Base-by-base conservation (phyloP, 2,888 invertebrate species). In the Apantesis nais region DNA sequence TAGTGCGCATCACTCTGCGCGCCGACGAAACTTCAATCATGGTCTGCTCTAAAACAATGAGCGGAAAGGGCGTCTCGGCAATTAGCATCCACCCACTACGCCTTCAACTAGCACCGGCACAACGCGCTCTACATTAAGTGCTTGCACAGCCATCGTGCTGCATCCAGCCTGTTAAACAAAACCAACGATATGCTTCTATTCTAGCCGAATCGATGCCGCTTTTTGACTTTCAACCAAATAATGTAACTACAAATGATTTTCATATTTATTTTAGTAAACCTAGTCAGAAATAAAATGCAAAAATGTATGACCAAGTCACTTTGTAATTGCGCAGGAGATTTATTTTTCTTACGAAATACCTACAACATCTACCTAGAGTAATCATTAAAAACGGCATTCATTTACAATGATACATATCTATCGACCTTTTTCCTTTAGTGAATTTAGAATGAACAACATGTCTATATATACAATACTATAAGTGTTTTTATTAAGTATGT, bases 31-130 rank as follows among this genome's bases (percentile, higher is more conserved):
- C 93, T 93, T 94, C 94, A 94, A 94, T 95, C 94, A 94, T 94
- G 89, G 92, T 88, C 86, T 93, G 91, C 94, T 93, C 93, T 94
- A 94, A 94, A 94, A 95, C 94, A 93, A 95, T 95, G 92, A 94
- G 92, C 94, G 91, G 90, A 89, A 91, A 93, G 92, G 93, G 93
- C 90, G 92, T 93, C 91, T 93, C 86, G 83, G 82, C 90, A 95
- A 95, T 95, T 95, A 94, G 91, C 93, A 90, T 89, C 92, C 92
- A 91, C 94, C 94, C 90, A 94, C 93, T 88, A 86, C 84, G 86
- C 87, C 89, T 89, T 90, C 86, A 90, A 90, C 90, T 86, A 90
- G 89, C 88, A 88, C 91, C 93, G 92, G 87, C 86, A 80, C 80
- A 85, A 84, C 79, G 77, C 83, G 39, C 78, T 81, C 84, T 69